Conservation (phyloP, 2,797 vertebrate genomes). For the Chelon labrosus region DNA sequence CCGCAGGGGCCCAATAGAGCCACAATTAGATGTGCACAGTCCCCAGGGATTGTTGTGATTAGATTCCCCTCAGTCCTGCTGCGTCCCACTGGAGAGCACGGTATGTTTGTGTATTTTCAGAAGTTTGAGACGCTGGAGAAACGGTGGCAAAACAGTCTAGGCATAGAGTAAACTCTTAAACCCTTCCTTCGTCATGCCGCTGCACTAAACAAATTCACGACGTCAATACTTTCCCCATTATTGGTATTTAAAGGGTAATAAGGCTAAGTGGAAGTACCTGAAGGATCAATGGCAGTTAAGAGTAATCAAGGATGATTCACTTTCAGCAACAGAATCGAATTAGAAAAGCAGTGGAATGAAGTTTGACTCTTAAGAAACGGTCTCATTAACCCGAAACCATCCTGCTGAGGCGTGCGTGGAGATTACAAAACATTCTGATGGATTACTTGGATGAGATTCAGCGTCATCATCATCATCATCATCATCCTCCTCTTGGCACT, state of each 20-base stretch:
- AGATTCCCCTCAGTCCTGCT: conserved; percentile 56
- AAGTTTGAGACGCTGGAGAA: background rate
- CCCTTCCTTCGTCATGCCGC: background rate
- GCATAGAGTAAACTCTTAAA: background rate
- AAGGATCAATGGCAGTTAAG: conserved; percentile 54
- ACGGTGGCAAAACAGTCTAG: background rate
- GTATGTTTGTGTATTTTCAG: conserved; percentile 48
- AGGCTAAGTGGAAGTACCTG: conserved; percentile 21
- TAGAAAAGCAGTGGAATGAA: conserved; percentile 32
- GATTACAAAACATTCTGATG: conserved; percentile 29
- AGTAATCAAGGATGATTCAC: conserved; percentile 46
- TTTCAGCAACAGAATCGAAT: conserved; percentile 36
- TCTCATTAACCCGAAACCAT: conserved; percentile 27
- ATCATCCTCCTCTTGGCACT: conserved; percentile 7
- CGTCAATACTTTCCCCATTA: conserved; percentile 60
- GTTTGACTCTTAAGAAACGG: conserved; percentile 41
- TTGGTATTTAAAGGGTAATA: conserved; percentile 41
- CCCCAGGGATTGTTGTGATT: conserved; percentile 60
- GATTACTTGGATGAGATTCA: conserved; percentile 36
- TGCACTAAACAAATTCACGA: conserved; percentile 36
- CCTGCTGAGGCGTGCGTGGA: conserved; percentile 2
- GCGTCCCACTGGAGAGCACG: conserved; percentile 44
- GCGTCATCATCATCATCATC: conserved; percentile 30
- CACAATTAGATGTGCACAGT: conserved; percentile 35
- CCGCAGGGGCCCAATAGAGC: conserved; percentile 34